Evolutionary conservation across 2,888 invertebrate species (phyloP).

Genomic region (Andrena minutula): DNA sequence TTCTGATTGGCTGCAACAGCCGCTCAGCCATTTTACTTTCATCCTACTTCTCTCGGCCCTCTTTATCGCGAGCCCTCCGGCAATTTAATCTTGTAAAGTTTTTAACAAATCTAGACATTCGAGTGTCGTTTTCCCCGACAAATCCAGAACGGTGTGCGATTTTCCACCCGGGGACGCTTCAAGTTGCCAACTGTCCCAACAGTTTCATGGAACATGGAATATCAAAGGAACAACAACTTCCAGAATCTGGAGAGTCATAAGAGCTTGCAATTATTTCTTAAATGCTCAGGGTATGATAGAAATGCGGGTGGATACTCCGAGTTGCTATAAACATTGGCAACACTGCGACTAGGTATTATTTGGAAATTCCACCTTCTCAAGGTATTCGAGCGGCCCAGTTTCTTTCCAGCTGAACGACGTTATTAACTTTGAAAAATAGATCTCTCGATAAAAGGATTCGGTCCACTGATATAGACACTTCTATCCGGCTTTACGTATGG

Average conservation of each 20-base stretch:
- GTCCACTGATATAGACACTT: constrained; percentile 66
- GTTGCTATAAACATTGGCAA: too few species aligned
- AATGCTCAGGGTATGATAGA: not conserved
- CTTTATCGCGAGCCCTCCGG: too few species aligned
- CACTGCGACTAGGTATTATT: constrained; percentile 33
- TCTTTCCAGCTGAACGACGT: too few species aligned
- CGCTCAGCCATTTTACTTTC: too few species aligned
- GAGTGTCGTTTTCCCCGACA: too few species aligned
- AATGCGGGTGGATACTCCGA: too few species aligned
- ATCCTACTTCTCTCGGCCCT: too few species aligned
- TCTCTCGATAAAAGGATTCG: constrained; percentile 70
- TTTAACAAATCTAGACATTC: too few species aligned
- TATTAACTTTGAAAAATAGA: constrained; percentile 66
- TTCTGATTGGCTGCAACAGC: not conserved
- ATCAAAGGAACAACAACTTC: not conserved
- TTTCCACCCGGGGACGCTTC: not conserved
- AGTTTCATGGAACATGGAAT: not conserved
- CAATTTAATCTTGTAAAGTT: too few species aligned
- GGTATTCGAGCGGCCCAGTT: too few species aligned
- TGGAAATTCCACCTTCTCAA: too few species aligned
- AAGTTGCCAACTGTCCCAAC: not conserved
- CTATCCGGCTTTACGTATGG: constrained; percentile 66
- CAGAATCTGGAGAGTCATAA: not conserved
- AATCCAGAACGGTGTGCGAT: too few species aligned
- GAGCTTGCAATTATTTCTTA: not conserved